Percentiles rank a stretch among this genome's conserved stretches.
phyloP scores from a whole-genome alignment of 2,113 vertebrate genomes.

The Psittacula cyanocephala region DNA sequence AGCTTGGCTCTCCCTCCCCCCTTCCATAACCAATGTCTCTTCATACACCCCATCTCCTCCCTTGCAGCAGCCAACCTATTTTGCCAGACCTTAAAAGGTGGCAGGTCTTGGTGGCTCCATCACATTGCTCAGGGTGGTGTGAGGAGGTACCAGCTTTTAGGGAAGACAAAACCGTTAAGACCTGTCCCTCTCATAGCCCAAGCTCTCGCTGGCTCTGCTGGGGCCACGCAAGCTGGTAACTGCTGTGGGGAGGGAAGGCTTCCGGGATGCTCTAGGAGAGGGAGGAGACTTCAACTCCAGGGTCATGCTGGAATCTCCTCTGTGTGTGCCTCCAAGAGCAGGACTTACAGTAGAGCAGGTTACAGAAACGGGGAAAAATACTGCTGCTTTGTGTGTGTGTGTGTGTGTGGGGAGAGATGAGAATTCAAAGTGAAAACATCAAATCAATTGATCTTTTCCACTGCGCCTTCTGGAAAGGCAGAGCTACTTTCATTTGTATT shows the following conservation, averaged over 20 bases:
- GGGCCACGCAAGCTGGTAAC: accelerated
- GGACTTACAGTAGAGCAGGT: neutral
- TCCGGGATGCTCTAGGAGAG: neutral
- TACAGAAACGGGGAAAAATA: neutral
- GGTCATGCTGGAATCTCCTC: neutral
- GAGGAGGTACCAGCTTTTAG: neutral
- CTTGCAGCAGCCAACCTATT: neutral
- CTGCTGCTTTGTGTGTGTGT: neutral
- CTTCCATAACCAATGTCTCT: neutral
- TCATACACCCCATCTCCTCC: neutral
- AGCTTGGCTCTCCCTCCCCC: neutral
- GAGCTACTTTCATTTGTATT: slow-evolving; percentile 40
- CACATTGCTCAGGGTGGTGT: neutral
- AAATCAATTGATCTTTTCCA: neutral
- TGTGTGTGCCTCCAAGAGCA: neutral
- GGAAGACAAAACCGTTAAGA: neutral
- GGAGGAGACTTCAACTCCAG: neutral
- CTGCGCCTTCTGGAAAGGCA: neutral
- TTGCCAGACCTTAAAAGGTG: neutral
- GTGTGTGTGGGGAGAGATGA: neutral
- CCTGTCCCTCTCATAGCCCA: neutral
- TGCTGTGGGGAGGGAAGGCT: neutral
- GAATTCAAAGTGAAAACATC: neutral
- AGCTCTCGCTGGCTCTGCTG: neutral
- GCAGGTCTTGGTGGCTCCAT: neutral